Percentiles rank a stretch among this genome's conserved stretches.
Evolutionary conservation across 2,797 vertebrate species (phyloP).

Genomic region (Nothura maculosa): DNA sequence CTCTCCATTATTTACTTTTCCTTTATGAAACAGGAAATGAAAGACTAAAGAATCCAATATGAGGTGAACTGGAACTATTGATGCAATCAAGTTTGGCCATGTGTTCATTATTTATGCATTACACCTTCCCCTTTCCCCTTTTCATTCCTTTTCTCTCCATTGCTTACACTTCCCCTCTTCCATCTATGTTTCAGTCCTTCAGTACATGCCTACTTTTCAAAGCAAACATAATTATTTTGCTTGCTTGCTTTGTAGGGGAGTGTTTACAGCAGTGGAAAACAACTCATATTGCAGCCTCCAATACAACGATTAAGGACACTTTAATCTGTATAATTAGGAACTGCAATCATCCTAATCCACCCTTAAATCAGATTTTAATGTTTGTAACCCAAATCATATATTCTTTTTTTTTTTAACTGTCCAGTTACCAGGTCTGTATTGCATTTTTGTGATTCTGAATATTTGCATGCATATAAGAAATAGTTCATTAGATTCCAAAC

Average conservation of each 20-base stretch:
- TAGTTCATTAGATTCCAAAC: not conserved
- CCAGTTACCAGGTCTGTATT: not conserved
- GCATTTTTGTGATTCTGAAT: conserved; percentile 31
- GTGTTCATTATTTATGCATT: not conserved
- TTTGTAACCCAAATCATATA: conserved; percentile 15
- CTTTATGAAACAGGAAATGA: conserved; percentile 27
- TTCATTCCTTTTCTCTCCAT: not conserved
- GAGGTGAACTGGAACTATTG: conserved; percentile 1
- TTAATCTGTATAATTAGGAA: not conserved
- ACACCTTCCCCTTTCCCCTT: not conserved
- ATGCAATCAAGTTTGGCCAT: not conserved
- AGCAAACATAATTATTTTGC: not conserved
- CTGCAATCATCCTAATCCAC: conserved; percentile 9
- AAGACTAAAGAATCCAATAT: conserved; percentile 1
- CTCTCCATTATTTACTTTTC: conserved; percentile 27
- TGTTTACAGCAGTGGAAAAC: not conserved
- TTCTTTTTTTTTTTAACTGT: not conserved
- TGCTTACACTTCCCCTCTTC: not conserved
- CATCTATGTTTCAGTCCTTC: not conserved
- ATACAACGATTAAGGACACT: not conserved
- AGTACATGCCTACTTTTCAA: not conserved
- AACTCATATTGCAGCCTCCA: not conserved
- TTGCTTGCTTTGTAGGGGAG: not conserved
- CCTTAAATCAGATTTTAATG: conserved; percentile 32
- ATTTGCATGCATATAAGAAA: not conserved